phyloP scores from a whole-genome alignment of 2,797 vertebrate genomes.

The Delichon dasypus region DNA sequence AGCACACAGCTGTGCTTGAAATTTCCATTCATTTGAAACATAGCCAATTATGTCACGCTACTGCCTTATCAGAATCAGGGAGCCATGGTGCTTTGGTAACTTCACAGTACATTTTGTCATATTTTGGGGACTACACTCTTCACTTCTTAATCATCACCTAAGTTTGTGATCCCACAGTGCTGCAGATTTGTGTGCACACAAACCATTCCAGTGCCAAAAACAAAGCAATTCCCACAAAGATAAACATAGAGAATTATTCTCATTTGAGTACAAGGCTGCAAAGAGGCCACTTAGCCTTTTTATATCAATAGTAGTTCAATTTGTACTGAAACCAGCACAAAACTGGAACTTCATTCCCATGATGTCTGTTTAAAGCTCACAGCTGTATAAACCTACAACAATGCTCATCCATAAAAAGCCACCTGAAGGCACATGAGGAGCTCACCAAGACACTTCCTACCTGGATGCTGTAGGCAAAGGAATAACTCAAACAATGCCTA shows the following conservation, averaged over 20 bases:
- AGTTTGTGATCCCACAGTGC: background rate
- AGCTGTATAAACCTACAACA: background rate
- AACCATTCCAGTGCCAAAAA: background rate
- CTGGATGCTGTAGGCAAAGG: background rate
- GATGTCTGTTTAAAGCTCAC: background rate
- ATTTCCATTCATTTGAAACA: background rate
- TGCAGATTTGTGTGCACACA: background rate
- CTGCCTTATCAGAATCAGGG: background rate
- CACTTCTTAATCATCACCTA: background rate
- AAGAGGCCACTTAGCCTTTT: background rate
- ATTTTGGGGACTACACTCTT: background rate
- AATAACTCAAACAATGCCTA: background rate
- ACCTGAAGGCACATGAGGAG: background rate
- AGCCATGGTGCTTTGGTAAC: background rate
- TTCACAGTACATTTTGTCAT: background rate
- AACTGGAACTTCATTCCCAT: background rate
- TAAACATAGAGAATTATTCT: rapidly evolving
- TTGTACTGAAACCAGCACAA: background rate
- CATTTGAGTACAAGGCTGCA: background rate
- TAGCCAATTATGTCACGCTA: background rate
- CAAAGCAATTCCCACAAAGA: background rate
- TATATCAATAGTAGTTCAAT: background rate
- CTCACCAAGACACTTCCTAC: background rate
- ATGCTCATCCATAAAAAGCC: background rate
- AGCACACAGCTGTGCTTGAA: background rate